Base-by-base conservation (phyloP, 2,888 invertebrate species). In the Psylliodes chrysocephalus region DNA sequence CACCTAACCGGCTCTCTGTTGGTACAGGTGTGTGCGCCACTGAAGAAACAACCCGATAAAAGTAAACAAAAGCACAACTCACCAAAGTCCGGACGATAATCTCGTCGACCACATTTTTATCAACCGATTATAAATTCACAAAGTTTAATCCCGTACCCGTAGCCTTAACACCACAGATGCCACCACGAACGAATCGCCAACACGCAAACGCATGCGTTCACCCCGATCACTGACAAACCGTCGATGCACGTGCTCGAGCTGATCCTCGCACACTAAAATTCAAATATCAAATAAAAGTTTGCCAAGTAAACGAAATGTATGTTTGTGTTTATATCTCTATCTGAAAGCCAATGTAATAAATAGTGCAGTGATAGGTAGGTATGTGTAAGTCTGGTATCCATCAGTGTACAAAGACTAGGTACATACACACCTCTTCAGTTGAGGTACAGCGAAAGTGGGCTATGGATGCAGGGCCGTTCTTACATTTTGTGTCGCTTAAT, bases 51-150 rank as follows among this genome's bases (percentile, higher is more conserved):
- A n/a, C 10, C 33, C 25, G 18, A 52, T 35, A 52, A 38, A 42
- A 18, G 33, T 42, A 42, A 25, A 42, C 18, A 35, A 10, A 47
- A 28, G 12, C 35, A 42, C 33, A 42, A 54, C 52, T 38, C 46
- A 60, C 46, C 53, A 60, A 60, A 47, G 42, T 8, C 2, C 35
- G 15, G 17, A 38, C 60, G 46, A 44, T 60, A 44, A 35, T 51
- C 12, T 44, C 40, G 33, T 60, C 44, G 52, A 38, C 52, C 60
- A 53, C 60, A 60, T 60, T 52, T 42, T 60, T 44, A 42, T n/a
- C 35, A 18, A 30, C 49, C 52, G 19, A 53, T 46, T 17, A 52
- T 33, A 44, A 42, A 60, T 22, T 5, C 44, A 44, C 42, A 52
- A 33, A 51, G 38, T 28, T 22, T 25, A 52, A 15, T 33, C 35